Percentiles rank a stretch among this genome's conserved stretches.
Conservation (phyloP, 92 coral and sea anemone species). For the Plumapathes pennacea region DNA sequence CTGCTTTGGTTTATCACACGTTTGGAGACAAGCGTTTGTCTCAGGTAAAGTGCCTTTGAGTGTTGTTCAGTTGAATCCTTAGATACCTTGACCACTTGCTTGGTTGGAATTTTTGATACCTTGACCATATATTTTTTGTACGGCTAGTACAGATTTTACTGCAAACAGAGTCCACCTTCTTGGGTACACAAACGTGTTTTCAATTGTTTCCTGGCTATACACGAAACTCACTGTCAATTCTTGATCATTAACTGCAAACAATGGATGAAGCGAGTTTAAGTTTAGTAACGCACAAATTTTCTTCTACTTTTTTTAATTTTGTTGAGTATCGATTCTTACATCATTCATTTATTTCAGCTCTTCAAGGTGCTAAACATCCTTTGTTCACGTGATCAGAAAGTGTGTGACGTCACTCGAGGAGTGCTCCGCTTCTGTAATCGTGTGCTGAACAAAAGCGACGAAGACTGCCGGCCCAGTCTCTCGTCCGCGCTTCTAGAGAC, state of each 20-base stretch:
- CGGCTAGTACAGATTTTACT: no score
- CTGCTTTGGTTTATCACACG: slow-evolving; percentile 65
- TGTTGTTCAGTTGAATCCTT: no score
- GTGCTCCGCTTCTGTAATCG: slow-evolving; percentile 50
- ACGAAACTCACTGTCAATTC: no score
- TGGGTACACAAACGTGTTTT: no score
- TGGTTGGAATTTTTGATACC: neutral
- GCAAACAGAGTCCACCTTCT: no score
- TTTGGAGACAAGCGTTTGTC: slow-evolving; percentile 57
- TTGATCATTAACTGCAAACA: no score
- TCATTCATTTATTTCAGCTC: slow-evolving; percentile 28
- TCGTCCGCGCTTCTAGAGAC: no score
- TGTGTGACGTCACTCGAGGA: slow-evolving; percentile 70
- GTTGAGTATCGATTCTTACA: neutral
- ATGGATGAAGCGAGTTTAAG: no score
- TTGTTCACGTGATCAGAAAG: slow-evolving; percentile 57
- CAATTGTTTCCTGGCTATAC: no score
- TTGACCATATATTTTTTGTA: neutral
- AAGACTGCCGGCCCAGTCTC: no score
- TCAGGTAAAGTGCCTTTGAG: slow-evolving; percentile 42
- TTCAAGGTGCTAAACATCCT: slow-evolving; percentile 45
- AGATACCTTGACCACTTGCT: no score
- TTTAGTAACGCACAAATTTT: no score
- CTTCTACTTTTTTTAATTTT: neutral
- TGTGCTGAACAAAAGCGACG: slow-evolving; percentile 8